These are phyloP conservation scores for Hippocampus barbouri DNA, from an alignment of 2,113 vertebrate species.

Conservation along the genomic window DNA sequence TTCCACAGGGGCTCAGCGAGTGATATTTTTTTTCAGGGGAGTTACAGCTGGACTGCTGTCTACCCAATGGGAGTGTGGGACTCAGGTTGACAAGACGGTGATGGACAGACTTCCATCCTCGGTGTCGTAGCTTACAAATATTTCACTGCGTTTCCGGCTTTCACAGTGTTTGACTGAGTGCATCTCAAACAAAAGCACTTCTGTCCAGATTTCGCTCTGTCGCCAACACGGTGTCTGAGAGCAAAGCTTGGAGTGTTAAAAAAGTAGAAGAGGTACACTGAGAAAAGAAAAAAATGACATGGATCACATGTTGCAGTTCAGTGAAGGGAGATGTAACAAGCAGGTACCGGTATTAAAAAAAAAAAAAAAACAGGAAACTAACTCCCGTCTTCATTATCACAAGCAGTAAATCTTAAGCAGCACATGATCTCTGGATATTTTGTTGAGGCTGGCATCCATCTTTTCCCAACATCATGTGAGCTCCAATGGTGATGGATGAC, in stretches of 20 bases:
- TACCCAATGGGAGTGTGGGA: not conserved
- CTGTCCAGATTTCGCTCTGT: not conserved
- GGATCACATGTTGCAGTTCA: conserved; percentile 1
- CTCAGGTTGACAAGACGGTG: not conserved
- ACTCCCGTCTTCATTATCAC: not conserved
- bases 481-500: not conserved
- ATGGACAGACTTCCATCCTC: conserved; percentile 15
- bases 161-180: conserved; percentile 35
- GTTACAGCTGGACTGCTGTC: not conserved
- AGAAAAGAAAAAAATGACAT: not conserved
- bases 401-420: not conserved
- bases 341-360: not conserved
- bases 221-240: not conserved
- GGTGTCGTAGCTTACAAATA: conserved; percentile 30
- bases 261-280: not conserved
- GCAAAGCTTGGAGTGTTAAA: conserved; percentile 34
- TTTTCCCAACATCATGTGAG: not conserved
- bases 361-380: not conserved
- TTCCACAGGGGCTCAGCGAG: conserved; percentile 10
- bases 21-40: not conserved
- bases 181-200: not conserved
- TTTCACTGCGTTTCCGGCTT: conserved; percentile 9
- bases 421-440: not conserved
- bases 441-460: conserved; percentile 3
- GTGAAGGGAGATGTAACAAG: not conserved